phyloP scores from a whole-genome alignment of 2,797 vertebrate genomes.

The Lophotriccus pileatus region DNA sequence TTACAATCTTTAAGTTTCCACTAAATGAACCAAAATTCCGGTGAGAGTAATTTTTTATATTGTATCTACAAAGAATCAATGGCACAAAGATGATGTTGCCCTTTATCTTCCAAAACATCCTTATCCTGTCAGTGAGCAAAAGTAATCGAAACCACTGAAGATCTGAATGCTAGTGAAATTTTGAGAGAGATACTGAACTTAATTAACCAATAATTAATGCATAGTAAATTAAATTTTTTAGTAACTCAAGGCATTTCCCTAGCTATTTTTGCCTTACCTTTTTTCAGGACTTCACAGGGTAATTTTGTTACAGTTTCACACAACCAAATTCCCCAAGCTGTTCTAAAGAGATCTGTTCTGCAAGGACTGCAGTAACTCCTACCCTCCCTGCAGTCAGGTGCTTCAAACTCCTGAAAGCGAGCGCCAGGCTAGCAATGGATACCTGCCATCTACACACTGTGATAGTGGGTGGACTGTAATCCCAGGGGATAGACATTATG shows the following conservation, averaged over 20 bases:
- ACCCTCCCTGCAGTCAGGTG: background rate
- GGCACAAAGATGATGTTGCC: background rate
- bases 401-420: background rate
- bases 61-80: background rate
- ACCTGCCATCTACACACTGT: background rate
- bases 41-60: background rate
- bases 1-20: background rate
- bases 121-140: background rate
- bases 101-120: background rate
- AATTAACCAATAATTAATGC: conserved; percentile 57
- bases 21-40: background rate
- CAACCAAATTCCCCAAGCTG: conserved; percentile 15
- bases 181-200: background rate
- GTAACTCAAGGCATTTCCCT: conserved; percentile 37
- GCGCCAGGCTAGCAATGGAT: background rate
- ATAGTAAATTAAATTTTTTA: conserved; percentile 40
- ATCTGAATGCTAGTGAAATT: conserved; percentile 16
- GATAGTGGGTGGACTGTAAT: background rate
- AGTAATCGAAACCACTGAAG: background rate
- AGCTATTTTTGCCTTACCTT: conserved; percentile 35
- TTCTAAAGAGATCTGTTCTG: background rate
- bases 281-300: conserved; percentile 39
- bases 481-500: background rate
- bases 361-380: background rate
- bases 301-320: conserved; percentile 2